These are phyloP conservation scores for Hirundo rustica DNA, from an alignment of 2,797 vertebrate genomes.

Conservation along the genomic window DNA sequence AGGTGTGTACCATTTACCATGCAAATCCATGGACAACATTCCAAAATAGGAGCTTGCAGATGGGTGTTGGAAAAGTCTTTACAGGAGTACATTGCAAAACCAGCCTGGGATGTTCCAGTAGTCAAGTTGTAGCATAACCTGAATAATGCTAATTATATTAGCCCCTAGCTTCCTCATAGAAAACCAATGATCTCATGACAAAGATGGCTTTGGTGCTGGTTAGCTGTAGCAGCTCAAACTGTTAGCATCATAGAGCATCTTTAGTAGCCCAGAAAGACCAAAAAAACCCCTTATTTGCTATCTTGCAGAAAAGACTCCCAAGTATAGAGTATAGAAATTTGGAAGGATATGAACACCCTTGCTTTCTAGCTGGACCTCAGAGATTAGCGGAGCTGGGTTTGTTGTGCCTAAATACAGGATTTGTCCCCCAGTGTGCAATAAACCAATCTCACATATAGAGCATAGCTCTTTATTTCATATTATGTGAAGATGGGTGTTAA, in stretches of 20 bases:
- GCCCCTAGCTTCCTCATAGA: not conserved
- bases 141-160: not conserved
- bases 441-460: not conserved
- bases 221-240: not conserved
- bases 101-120: not conserved
- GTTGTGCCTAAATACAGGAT: not conserved
- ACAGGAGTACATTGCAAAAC: not conserved
- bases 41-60: not conserved
- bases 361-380: not conserved
- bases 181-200: not conserved
- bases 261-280: not conserved
- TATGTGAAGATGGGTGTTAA: not conserved
- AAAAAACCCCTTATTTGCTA: not conserved
- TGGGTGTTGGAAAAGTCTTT: not conserved
- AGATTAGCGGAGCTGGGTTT: not conserved
- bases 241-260: not conserved
- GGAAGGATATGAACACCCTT: not conserved
- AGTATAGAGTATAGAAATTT: not conserved
- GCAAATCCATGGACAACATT: not conserved
- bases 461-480: not conserved
- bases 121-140: not conserved
- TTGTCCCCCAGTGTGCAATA: accelerated
- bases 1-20: not conserved
- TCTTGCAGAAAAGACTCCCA: not conserved
- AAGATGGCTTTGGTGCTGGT: not conserved